Conservation (phyloP, 2,888 invertebrate species). For the Trilocha varians region DNA sequence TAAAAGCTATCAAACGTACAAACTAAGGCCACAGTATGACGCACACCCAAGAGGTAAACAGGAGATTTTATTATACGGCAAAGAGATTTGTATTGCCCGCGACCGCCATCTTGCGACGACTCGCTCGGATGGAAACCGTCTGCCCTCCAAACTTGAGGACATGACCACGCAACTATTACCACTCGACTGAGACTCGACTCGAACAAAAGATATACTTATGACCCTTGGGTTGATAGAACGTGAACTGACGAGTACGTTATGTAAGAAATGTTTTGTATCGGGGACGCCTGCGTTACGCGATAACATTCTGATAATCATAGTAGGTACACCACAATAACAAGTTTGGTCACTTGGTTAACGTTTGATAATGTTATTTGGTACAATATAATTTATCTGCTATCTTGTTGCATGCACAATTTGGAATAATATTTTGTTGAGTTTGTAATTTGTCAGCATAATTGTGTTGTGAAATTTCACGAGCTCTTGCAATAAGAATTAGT, state of each 20-base stretch:
- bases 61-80: constrained; percentile 26
- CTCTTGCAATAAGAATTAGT: too few species aligned
- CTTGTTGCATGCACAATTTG: too few species aligned
- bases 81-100: constrained; percentile 20
- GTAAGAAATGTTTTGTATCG: constrained; percentile 6
- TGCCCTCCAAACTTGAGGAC: constrained; percentile 21
- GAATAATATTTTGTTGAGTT: too few species aligned
- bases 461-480: too few species aligned
- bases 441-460: too few species aligned
- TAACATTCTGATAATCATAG: constrained; percentile 3
- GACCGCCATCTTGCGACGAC: constrained; percentile 14
- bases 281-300: constrained; percentile 4
- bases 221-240: constrained; percentile 1
- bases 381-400: too few species aligned
- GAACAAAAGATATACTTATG: neutral
- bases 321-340: constrained; percentile 3
- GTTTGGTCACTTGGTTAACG: neutral
- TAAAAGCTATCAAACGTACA: constrained; percentile 2
- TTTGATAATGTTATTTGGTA: neutral
- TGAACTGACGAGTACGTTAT: constrained; percentile 2
- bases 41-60: constrained; percentile 29
- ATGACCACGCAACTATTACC: neutral
- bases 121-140: constrained; percentile 16
- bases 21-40: constrained; percentile 16
- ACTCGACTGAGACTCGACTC: neutral